Evolutionary conservation across 2,888 invertebrate genomes (phyloP).

Genomic region (Scaptomyza parva): DNA sequence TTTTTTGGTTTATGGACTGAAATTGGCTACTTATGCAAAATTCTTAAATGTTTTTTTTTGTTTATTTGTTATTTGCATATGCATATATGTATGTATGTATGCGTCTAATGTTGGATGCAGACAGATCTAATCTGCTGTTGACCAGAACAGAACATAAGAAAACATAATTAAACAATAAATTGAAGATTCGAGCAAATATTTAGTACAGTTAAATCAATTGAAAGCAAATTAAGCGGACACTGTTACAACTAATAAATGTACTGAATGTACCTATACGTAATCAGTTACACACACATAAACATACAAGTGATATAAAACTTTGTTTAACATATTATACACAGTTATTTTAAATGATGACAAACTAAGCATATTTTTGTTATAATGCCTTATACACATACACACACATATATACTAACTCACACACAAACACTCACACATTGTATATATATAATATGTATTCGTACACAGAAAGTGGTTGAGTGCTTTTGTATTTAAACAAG

Average conservation of each 20-base stretch:
- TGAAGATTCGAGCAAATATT: slow-evolving; percentile 5
- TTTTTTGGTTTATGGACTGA: slow-evolving; percentile 63
- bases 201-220: slow-evolving; percentile 7
- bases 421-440: slow-evolving; percentile 1
- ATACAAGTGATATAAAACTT: slow-evolving; percentile 20
- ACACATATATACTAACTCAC: too few relatives aligned
- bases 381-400: slow-evolving; percentile 59
- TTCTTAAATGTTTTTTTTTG: slow-evolving; percentile 13
- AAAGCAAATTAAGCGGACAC: slow-evolving; percentile 5
- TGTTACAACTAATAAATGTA: slow-evolving; percentile 34
- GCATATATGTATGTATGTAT: slow-evolving; percentile 1
- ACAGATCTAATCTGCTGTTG: slow-evolving; percentile 51
- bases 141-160: slow-evolving; percentile 25
- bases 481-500: slow-evolving; percentile 54
- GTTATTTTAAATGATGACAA: slow-evolving; percentile 39
- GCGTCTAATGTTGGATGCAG: slow-evolving; percentile 31
- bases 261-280: slow-evolving; percentile 17
- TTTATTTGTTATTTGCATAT: slow-evolving; percentile 14
- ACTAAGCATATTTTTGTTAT: slow-evolving; percentile 36
- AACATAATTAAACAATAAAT: slow-evolving; percentile 17
- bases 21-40: slow-evolving; percentile 78
- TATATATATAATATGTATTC: slow-evolving; percentile 4
- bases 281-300: slow-evolving; percentile 16
- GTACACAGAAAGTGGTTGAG: background rate
- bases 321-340: slow-evolving; percentile 67